Evolutionary conservation across 1,140 invertebrate species (phyloP), one percentile per base, ranked within the genome.

Genomic region (Drosophila rufa): DNA sequence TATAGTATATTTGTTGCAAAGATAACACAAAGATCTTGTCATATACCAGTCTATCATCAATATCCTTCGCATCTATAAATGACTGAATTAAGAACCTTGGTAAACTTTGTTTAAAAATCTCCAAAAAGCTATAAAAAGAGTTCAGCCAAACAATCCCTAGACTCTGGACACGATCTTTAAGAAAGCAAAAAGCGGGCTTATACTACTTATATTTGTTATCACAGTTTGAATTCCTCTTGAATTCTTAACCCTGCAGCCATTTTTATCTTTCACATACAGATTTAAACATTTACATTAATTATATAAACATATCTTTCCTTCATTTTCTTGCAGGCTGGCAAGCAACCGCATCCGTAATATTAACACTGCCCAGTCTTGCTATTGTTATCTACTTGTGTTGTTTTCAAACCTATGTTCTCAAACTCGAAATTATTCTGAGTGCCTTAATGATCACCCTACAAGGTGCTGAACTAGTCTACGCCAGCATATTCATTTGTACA

Each of bases 341-440:
- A 50, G 96, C 98, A 55, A 94, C 97, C 53, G 93, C 97, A 67
- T 98, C 96, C 59, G 95, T 98, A 74, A 82, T 97, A 53, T 94
- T 98, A 45, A 97, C 97, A 71, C 94, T 98, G 79, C 97, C 97
- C 25, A 96, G 97, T 81, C 94, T 96, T 45, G 93, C 97, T 67
- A 97, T 96, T 57, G 95, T 97, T 27, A 93, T 97, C 30, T 98
- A 98, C 93, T 96, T 98, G 81, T 94, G 98, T 53, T 94, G 97
- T 57, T 98, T 97, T 95, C 97, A 99, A 94, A 96, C 96, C 68
- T 84, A 71, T 93, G 96, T 98, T 36, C 94, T 98, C 40, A 94
- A 96, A 77, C 93, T 98, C 75, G 98, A 98, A 93, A 95, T 97
- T 73, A 97, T 98, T 81, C 94, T 98, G 81, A 96, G 97, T 93